phyloP scores from a whole-genome alignment of 1,140 invertebrate genomes.

The Mactra quadrangularis region DNA sequence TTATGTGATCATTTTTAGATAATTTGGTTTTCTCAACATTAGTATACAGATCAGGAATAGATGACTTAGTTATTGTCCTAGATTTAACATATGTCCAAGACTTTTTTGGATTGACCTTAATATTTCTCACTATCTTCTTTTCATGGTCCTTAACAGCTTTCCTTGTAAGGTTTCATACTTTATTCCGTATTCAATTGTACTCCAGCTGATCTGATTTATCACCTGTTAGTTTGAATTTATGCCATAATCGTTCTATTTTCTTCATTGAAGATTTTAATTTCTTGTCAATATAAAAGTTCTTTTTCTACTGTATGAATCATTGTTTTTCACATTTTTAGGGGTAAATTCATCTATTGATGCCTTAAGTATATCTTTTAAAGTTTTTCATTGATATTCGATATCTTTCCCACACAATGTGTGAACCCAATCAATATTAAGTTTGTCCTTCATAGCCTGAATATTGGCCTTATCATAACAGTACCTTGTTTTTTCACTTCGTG shows the following conservation, averaged over 20 bases:
- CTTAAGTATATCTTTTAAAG: too few relatives aligned
- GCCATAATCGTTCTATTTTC: conserved; percentile 3
- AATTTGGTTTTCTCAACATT: not conserved
- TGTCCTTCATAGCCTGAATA: conserved; percentile 83
- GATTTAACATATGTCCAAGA: too few relatives aligned
- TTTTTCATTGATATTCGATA: not conserved
- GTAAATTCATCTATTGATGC: too few relatives aligned
- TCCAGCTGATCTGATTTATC: not conserved
- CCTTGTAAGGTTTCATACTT: conserved; percentile 19
- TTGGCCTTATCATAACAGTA: conserved; percentile 23
- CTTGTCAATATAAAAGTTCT: too few relatives aligned
- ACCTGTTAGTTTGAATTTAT: too few relatives aligned
- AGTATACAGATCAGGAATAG: too few relatives aligned
- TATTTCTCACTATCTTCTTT: not conserved
- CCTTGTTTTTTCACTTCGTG: not conserved
- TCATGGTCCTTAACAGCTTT: not conserved
- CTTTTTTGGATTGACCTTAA: too few relatives aligned
- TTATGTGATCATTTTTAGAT: not conserved
- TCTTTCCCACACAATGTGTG: not conserved
- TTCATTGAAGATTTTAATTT: too few relatives aligned
- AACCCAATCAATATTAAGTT: conserved; percentile 85
- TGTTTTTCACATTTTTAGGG: too few relatives aligned
- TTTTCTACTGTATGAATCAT: not conserved
- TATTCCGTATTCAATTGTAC: conserved; percentile 1
- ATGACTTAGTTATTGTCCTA: too few relatives aligned